Conservation (phyloP, 2,888 invertebrate genomes). For the Nemapogon koenigi region DNA sequence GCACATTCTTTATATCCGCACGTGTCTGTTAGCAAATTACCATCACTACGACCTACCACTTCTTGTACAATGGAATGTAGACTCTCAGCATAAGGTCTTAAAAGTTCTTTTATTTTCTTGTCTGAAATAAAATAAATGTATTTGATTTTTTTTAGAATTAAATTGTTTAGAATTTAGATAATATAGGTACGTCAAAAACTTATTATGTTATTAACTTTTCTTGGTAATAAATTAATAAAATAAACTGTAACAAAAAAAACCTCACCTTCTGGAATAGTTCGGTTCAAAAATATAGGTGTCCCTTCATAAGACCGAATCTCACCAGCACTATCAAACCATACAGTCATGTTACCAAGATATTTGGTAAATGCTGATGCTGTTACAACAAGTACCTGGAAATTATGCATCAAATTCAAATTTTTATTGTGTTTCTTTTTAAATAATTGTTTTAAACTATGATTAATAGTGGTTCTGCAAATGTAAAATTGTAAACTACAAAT, state of each 20-base stretch:
- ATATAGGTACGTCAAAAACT: too few relatives aligned
- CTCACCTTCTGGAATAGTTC: constrained; percentile 69
- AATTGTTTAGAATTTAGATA: too few relatives aligned
- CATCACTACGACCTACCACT: constrained; percentile 60
- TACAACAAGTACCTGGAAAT: constrained; percentile 66
- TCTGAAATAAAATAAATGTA: constrained; percentile 43
- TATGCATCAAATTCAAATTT: too few relatives aligned
- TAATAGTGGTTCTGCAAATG: too few relatives aligned
- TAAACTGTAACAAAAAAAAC: background rate
- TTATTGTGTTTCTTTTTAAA: too few relatives aligned
- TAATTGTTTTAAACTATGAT: too few relatives aligned
- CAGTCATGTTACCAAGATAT: constrained; percentile 79
- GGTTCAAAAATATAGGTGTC: constrained; percentile 71
- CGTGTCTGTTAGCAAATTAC: constrained; percentile 45
- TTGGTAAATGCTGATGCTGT: constrained; percentile 75
- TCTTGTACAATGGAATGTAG: constrained; percentile 59
- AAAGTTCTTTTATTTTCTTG: constrained; percentile 53
- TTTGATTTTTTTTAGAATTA: too few relatives aligned
- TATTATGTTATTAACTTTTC: too few relatives aligned
- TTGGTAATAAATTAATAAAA: too few relatives aligned
- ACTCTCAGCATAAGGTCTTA: constrained; percentile 64
- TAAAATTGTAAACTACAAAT: too few relatives aligned
- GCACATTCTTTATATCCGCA: constrained; percentile 71
- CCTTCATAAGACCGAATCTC: constrained; percentile 71
- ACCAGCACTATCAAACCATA: constrained; percentile 73